Evolutionary conservation across 2,113 vertebrate genomes (phyloP), one percentile per base, ranked within the genome.

Genomic region (Caretta caretta): DNA sequence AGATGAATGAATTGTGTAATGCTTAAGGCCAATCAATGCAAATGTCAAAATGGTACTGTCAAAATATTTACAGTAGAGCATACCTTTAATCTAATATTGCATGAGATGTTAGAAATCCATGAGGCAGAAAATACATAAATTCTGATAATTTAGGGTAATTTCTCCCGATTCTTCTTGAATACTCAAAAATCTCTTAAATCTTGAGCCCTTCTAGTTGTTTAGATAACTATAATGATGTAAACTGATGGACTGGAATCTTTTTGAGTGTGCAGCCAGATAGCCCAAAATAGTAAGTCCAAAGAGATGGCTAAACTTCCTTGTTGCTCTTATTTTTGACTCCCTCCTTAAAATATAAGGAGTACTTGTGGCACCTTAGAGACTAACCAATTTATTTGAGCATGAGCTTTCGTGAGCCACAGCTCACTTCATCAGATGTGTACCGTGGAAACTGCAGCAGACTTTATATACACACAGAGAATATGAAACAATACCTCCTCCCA

Each of bases 1-100:
- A 84, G 72, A 35, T 72, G 8, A 94, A 84, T 88, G 76, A 87
- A 92, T 72, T 62, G 80, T 31, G 35, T 84, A 82, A 90, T 72
- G 19, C 38, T 87, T 92, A 84, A 65, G 84, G 92, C 88, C 29
- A 92, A 4, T 72, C 86, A 85, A 80, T 91, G 85, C 80, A 81
- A 82, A 49, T 86, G 31, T 88, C 75, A 72, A 79, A 86, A 94
- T 53, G 54, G 31, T 31, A 27, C 78, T 88, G 56, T 76, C 84
- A 83, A 80, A 59, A 46, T 79, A 88, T 3, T 80, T 81, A 51
- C 27, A 51, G 42, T 86, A 38, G n/a, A 38, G 4, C 35, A 72
- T 72, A 38, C 19, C 19, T 38, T 72, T 38, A 38, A 62, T 62
- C 29, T 62, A 62, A 38, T 72, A 72, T 22, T 72, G 65, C 65